A percentile compares a stretch with the other conserved stretches of the same genome.
phyloP scores from a whole-genome alignment of 2,113 vertebrate species.

The Genyomyrus donnyi region DNA sequence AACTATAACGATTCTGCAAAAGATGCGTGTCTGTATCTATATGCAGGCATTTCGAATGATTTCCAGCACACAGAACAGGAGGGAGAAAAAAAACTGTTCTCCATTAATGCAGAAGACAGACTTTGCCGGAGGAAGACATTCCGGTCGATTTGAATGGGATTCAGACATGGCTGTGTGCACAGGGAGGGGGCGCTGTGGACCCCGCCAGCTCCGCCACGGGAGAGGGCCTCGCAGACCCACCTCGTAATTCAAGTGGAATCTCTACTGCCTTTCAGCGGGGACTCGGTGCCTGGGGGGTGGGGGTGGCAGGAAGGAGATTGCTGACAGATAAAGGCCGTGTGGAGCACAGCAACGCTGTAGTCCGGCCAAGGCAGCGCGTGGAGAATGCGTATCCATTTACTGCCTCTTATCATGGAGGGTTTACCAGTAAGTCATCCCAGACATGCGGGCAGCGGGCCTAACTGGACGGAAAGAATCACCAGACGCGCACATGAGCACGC shows the following conservation, averaged over 20 bases:
- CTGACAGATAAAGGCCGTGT: constrained; percentile 46
- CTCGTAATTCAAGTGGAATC: constrained; percentile 30
- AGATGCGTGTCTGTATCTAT: not conserved
- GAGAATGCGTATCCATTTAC: constrained; percentile 52
- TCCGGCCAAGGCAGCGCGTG: constrained; percentile 45
- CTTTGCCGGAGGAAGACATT: not conserved
- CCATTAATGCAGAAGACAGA: not conserved
- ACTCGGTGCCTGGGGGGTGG: constrained; percentile 34
- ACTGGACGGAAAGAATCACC: constrained; percentile 23
- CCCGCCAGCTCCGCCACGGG: not conserved
- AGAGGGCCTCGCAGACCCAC: constrained; percentile 11
- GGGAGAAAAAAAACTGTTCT: not conserved
- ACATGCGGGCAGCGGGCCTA: constrained; percentile 13
- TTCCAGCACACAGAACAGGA: not conserved
- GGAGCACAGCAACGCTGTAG: constrained; percentile 41
- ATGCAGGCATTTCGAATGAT: not conserved
- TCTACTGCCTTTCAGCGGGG: constrained; percentile 23
- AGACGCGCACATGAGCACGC: constrained; percentile 27
- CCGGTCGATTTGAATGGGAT: not conserved
- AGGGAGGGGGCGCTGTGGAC: not conserved
- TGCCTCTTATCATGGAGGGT: constrained; percentile 36
- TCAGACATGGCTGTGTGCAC: not conserved
- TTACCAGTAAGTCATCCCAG: constrained; percentile 49
- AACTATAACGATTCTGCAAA: not conserved
- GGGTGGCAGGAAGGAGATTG: constrained; percentile 34